Conservation (phyloP, 2,888 invertebrate species). For the Zygaena filipendulae region DNA sequence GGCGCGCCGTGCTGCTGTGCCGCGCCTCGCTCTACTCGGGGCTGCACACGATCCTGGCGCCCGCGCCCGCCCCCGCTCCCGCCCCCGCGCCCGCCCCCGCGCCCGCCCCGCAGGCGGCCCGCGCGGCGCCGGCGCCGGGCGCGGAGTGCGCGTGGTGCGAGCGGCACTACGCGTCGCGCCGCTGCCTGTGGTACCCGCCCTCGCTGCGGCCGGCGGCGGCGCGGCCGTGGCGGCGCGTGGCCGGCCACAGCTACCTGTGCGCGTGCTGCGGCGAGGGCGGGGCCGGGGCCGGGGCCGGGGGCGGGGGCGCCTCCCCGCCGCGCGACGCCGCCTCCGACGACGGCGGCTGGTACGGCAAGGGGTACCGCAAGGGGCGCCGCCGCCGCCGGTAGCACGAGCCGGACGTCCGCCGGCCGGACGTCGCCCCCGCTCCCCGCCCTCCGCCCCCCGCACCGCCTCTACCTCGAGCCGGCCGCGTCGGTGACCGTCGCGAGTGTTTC, state of each 20-base stretch:
- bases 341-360: slow-evolving; percentile 89
- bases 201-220: slow-evolving; percentile 15
- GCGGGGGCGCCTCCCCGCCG: slow-evolving; percentile 24
- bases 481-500: neutral
- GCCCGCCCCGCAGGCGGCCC: slow-evolving; percentile 12
- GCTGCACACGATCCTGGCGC: slow-evolving; percentile 69
- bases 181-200: slow-evolving; percentile 27
- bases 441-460: neutral
- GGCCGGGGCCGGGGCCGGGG: slow-evolving; percentile 13
- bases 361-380: slow-evolving; percentile 78
- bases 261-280: slow-evolving; percentile 67
- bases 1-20: slow-evolving; percentile 55
- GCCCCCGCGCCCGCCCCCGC: slow-evolving; percentile 17
- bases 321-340: slow-evolving; percentile 29
- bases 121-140: slow-evolving; percentile 11
- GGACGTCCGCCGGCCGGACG: neutral
- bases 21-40: slow-evolving; percentile 66
- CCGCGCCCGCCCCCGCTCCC: slow-evolving; percentile 29
- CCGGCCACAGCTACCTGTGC: slow-evolving; percentile 72
- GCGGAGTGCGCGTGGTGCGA: slow-evolving; percentile 41
- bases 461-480: too few species aligned
- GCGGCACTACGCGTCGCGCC: slow-evolving; percentile 31
- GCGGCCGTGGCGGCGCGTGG: slow-evolving; percentile 33
- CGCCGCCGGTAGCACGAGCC: slow-evolving; percentile 45
- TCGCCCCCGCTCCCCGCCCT: neutral